These are phyloP conservation scores for Apistogramma diplotaenia DNA, from an alignment of 2,113 vertebrate species.

Conservation along the genomic window DNA sequence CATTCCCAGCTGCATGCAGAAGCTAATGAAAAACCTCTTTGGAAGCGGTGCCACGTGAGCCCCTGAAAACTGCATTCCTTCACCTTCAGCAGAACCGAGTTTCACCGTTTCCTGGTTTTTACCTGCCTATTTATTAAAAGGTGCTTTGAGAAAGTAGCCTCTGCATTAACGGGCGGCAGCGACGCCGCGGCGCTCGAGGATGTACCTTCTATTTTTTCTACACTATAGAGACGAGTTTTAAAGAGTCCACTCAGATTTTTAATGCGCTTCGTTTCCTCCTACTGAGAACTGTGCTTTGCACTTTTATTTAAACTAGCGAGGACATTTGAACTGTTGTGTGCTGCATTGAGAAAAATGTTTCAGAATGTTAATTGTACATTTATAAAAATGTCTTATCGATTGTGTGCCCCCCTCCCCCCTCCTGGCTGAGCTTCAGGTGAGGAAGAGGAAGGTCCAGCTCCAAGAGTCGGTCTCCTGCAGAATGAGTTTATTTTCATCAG, in stretches of 20 bases:
- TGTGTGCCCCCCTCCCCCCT: neutral
- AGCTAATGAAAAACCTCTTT: neutral
- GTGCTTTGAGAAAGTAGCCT: constrained; percentile 62
- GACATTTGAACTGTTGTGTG: constrained; percentile 41
- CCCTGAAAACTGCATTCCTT: constrained; percentile 51
- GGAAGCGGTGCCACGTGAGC: constrained; percentile 31
- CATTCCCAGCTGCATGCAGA: neutral
- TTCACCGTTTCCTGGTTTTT: constrained; percentile 36
- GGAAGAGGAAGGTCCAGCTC: neutral
- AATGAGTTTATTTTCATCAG: constrained; percentile 30
- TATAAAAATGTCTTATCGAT: constrained; percentile 32
- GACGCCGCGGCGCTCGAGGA: constrained; percentile 10
- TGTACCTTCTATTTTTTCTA: constrained; percentile 54
- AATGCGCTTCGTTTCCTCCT: constrained; percentile 38
- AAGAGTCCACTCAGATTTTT: constrained; percentile 35
- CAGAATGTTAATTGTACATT: constrained; percentile 62
- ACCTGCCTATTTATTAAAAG: constrained; percentile 65
- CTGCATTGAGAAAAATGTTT: constrained; percentile 24
- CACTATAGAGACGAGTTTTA: constrained; percentile 24
- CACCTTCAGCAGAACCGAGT: constrained; percentile 34
- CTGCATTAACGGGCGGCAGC: constrained; percentile 22
- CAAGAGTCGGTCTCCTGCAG: neutral
- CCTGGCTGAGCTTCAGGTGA: neutral
- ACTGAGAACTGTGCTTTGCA: constrained; percentile 57
- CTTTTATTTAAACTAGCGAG: constrained; percentile 53